Base-by-base conservation (phyloP, 2,888 invertebrate genomes). In the Cheilosia urbana region DNA sequence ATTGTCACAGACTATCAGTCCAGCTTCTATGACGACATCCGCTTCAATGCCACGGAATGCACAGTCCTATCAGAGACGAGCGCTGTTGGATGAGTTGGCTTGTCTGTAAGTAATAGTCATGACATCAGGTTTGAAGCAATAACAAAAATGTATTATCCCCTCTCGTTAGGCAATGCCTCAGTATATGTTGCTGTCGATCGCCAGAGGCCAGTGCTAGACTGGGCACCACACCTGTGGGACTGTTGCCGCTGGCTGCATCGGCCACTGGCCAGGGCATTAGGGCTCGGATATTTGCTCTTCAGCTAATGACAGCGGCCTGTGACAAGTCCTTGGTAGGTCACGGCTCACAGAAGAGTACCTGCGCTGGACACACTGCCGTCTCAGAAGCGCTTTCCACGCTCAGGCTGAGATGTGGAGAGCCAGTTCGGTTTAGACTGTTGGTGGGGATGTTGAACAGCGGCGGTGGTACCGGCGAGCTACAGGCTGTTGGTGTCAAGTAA, bases 321-420 rank as follows among this genome's bases (percentile, higher is more conserved):
- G 96, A 96, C 85, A 92, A 91, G 89, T 93, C 90, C 45, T 88
- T 90, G 2, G 88, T 91, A 34, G 92, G 91, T 17, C 91, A 90
- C 87, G 91, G 91, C 0, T 90, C 91, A 15, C 91, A 91, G 57
- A 92, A 92, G 81, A 88, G 89, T 58, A 94, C 95, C 9, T 94
- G 94, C 0, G 94, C 93, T 72, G 98, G 98, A 0, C 97, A 98
- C 92, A 94, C 95, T 47, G 95, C 96, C 87, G 97, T 98, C 17
- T 96, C 98, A 0, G 98, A 98, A 91, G 97, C 98, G 0, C 94
- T 98, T 87, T 97, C 98, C 0, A 97, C 98, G 0, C 93, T 98
- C 68, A 94, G 98, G 45, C 93, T 98, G 6, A 94, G 97, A 79
- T 97, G 97, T 90, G 98, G 97, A 4, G 98, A 98, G 91, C 98